Evolutionary conservation across 2,888 invertebrate genomes (phyloP).

Genomic region (Spatulosminthurus flaviceps): DNA sequence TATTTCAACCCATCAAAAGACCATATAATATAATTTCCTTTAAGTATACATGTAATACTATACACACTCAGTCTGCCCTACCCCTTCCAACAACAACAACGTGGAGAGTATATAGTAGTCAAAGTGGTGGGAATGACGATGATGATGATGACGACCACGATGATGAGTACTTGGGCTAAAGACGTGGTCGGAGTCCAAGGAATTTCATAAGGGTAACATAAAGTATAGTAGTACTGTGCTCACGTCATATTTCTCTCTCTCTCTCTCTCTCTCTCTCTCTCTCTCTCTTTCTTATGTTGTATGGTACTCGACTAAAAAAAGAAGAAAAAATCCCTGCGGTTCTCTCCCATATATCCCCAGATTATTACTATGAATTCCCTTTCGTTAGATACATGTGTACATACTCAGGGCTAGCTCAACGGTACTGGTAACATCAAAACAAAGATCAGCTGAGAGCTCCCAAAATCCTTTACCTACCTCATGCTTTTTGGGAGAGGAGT

Average conservation of each 20-base stretch:
- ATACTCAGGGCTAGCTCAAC: neutral
- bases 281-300: no score
- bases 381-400: neutral
- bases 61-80: no score
- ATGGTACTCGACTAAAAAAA: neutral
- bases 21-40: constrained; percentile 22
- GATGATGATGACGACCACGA: constrained; percentile 22
- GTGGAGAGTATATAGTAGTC: no score
- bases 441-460: constrained; percentile 35
- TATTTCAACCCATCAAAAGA: constrained; percentile 34
- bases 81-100: constrained; percentile 16
- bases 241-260: no score
- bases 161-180: constrained; percentile 32
- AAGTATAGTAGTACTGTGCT: neutral
- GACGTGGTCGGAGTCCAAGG: constrained; percentile 43
- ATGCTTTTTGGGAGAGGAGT: constrained; percentile 16
- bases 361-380: neutral
- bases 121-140: neutral
- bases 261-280: no score
- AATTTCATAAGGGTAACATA: constrained; percentile 3
- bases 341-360: neutral
- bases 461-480: constrained; percentile 48
- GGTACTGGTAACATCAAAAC: constrained; percentile 13
- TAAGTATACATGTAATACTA: neutral
- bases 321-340: neutral